Conservation (phyloP, 2,888 invertebrate genomes). For the Macrosiphum euphorbiae region DNA sequence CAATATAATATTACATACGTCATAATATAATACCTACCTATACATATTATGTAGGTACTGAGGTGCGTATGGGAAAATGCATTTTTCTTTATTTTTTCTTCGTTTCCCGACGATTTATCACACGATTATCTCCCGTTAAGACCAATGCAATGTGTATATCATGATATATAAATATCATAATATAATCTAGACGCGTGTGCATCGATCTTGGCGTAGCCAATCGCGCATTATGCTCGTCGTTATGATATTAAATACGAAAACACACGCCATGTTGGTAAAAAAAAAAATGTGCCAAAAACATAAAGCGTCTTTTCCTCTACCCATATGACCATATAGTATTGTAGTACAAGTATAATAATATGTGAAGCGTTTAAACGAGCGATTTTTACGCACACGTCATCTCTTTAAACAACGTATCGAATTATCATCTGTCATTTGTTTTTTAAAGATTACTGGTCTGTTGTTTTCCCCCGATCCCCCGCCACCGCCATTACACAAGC, state of each 20-base stretch:
- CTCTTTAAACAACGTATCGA: constrained; percentile 57
- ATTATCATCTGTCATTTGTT: constrained; percentile 57
- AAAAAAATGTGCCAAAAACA: background rate
- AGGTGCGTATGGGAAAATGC: background rate
- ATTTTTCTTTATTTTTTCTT: background rate
- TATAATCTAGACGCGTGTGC: background rate
- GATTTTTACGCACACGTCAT: constrained; percentile 51
- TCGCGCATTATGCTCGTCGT: background rate
- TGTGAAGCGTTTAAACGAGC: background rate
- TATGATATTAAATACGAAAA: background rate
- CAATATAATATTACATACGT: background rate
- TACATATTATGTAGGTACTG: background rate
- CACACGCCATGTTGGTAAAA: background rate
- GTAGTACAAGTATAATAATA: background rate
- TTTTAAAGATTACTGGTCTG: constrained; percentile 34
- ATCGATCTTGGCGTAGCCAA: background rate
- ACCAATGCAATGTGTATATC: background rate
- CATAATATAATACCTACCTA: too few relatives aligned
- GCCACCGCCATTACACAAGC: background rate
- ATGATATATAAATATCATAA: background rate
- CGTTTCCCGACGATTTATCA: background rate
- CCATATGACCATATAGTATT: background rate
- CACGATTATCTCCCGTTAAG: background rate
- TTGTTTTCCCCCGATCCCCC: background rate
- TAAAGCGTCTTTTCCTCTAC: background rate